Evolutionary conservation across 2,888 invertebrate genomes (phyloP).

Genomic region (Nebria brevicollis): DNA sequence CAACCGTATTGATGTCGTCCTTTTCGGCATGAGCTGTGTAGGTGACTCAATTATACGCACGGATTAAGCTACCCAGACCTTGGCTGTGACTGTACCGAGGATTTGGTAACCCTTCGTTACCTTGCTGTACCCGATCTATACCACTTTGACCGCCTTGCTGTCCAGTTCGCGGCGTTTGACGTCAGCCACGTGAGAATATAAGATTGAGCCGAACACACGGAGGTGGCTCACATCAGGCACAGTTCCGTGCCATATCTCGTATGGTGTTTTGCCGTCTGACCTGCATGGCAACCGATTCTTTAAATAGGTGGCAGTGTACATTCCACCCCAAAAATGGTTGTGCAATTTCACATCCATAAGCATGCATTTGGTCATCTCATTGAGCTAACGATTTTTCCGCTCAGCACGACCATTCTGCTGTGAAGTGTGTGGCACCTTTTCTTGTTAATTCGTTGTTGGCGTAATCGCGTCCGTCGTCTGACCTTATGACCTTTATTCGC

Average conservation of each 20-base stretch:
- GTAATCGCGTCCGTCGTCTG: slow-evolving; percentile 49
- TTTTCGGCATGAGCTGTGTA: slow-evolving; percentile 25
- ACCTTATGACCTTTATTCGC: slow-evolving; percentile 49
- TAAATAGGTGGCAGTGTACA: slow-evolving; percentile 23
- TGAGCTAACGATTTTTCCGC: not conserved
- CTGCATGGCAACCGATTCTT: slow-evolving; percentile 26
- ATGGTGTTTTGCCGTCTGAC: not conserved
- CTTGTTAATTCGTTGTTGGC: slow-evolving; percentile 40
- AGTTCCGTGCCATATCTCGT: no score
- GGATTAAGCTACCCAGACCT: not conserved
- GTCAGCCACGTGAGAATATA: slow-evolving; percentile 22
- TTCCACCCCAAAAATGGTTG: slow-evolving; percentile 21
- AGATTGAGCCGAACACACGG: no score
- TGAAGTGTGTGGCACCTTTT: not conserved
- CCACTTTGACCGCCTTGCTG: not conserved
- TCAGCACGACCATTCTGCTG: not conserved
- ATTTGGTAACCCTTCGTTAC: slow-evolving; percentile 22
- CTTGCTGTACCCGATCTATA: no score
- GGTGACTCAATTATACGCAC: slow-evolving; percentile 15
- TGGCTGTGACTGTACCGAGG: not conserved
- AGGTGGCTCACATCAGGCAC: no score
- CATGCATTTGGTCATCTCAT: no score
- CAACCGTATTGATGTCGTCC: slow-evolving; percentile 22
- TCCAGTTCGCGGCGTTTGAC: slow-evolving; percentile 11
- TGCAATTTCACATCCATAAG: not conserved